Evolutionary conservation across 2,888 invertebrate species (phyloP).

Genomic region (Sinohyriopsis cumingii): DNA sequence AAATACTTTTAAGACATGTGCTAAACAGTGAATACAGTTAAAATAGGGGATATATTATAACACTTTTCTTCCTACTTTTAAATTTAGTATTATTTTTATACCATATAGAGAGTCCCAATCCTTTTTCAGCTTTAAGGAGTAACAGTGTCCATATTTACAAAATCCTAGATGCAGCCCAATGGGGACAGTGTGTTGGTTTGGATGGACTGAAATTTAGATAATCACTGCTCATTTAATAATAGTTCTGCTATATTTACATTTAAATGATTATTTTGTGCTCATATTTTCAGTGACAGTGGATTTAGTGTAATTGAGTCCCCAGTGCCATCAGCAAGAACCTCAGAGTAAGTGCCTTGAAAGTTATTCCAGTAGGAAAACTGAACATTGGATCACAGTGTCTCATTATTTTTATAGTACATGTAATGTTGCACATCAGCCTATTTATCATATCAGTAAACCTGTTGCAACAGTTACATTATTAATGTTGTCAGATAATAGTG

Average conservation of each 20-base stretch:
- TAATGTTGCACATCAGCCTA: too few species aligned
- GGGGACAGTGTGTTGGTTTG: not conserved
- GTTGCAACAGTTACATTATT: too few species aligned
- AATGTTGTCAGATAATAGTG: too few species aligned
- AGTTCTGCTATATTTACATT: not conserved
- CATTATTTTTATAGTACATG: too few species aligned
- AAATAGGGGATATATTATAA: too few species aligned
- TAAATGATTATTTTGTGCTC: slow-evolving; percentile 13
- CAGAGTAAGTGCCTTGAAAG: slow-evolving; percentile 55
- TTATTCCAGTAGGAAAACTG: not conserved
- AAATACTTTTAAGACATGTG: too few species aligned
- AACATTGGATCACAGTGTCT: not conserved
- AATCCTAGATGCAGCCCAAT: not conserved
- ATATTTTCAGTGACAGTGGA: slow-evolving; percentile 53
- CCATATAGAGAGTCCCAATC: not conserved
- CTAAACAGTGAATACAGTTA: too few species aligned
- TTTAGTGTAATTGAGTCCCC: slow-evolving; percentile 65
- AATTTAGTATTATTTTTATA: too few species aligned
- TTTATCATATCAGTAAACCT: too few species aligned
- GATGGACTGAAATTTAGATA: not conserved
- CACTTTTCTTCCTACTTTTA: too few species aligned
- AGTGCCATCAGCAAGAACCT: slow-evolving; percentile 60
- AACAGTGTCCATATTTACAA: not conserved
- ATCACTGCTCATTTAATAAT: not conserved
- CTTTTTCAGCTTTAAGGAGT: not conserved